Base-by-base conservation (phyloP, 2,888 invertebrate species). In the Prosopocoilus inquinatus region DNA sequence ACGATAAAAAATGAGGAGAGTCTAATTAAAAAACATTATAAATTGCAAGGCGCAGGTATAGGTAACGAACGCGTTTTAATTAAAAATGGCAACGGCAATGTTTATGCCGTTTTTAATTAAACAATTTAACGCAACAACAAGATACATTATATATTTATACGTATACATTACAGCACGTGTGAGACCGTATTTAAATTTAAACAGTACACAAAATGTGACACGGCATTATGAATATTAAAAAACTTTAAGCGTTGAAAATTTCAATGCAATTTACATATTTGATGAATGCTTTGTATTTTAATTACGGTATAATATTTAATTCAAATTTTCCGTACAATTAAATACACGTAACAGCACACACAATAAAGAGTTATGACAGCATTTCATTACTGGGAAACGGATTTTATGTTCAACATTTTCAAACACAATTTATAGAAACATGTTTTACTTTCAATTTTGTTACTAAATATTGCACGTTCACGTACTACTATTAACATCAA, bases 281-380 rank as follows among this genome's bases (percentile, higher is more conserved):
- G 76, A 77, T 75, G 77, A 75, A 74, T 68, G 76, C 76, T 77
- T 75, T 76, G 76, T 77, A 74, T 76, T 77, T 76, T 76, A 76
- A 77, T 77, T 76, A 74, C 73, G 68, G 73, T 75, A 73, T 75
- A 73, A 76, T 76, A 77, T 76, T 77, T 75, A 77, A 77, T 75
- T 75, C 76, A 74, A 73, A 75, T 76, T 76, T 76, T 75, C 75
- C 73, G 71, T 73, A 74, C 76, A 77, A 76, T 77, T 77, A 75
- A 75, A 74, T 73, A 73, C 72, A 71, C 70, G 71, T 72, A 71
- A 73, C 71, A 46, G 38, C 34, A 59, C 60, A 67, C 65, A 69
- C 69, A 70, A 70, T 71, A 70, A 71, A 71, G 69, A 70, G 70
- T 72, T 70, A 69, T 70, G 71, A 72, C 72, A 70, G 71, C 69